These are phyloP conservation scores for Pantherophis alleghaniensis DNA, from an alignment of 2,797 vertebrate species.

Conservation along the genomic window DNA sequence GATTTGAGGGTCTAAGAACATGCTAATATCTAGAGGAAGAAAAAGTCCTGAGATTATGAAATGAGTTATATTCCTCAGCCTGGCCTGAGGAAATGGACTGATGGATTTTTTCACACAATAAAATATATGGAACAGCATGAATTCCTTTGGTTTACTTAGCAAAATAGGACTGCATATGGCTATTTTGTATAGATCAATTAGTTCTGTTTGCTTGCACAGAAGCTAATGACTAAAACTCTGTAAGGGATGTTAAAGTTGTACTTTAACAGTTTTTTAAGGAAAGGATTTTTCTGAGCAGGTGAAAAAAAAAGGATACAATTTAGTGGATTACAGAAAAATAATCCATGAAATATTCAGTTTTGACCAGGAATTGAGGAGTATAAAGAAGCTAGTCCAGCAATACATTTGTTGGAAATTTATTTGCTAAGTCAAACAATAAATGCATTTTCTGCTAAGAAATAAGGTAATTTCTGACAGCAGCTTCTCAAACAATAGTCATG, in stretches of 20 bases:
- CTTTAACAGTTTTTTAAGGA: neutral
- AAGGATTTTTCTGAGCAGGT: neutral
- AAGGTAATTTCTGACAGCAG: slow-evolving; percentile 10
- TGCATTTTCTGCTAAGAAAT: neutral
- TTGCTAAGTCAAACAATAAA: neutral
- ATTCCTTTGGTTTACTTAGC: neutral
- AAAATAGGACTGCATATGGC: neutral
- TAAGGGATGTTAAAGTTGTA: neutral
- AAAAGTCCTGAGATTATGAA: neutral
- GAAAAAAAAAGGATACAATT: neutral
- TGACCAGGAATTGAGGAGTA: neutral
- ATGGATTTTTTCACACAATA: neutral
- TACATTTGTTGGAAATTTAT: neutral
- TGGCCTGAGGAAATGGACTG: neutral
- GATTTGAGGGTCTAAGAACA: neutral
- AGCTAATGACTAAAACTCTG: neutral
- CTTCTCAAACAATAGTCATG: neutral
- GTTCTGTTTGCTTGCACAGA: neutral
- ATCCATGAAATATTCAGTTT: neutral
- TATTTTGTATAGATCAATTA: neutral
- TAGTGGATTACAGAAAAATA: neutral
- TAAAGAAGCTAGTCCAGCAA: neutral
- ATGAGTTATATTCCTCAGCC: neutral
- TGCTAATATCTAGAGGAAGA: neutral
- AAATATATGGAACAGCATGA: neutral